Percentiles rank a stretch among this genome's conserved stretches.
These are phyloP conservation scores for Rhea americana DNA, from an alignment of 2,113 vertebrate genomes.

Conservation along the genomic window DNA sequence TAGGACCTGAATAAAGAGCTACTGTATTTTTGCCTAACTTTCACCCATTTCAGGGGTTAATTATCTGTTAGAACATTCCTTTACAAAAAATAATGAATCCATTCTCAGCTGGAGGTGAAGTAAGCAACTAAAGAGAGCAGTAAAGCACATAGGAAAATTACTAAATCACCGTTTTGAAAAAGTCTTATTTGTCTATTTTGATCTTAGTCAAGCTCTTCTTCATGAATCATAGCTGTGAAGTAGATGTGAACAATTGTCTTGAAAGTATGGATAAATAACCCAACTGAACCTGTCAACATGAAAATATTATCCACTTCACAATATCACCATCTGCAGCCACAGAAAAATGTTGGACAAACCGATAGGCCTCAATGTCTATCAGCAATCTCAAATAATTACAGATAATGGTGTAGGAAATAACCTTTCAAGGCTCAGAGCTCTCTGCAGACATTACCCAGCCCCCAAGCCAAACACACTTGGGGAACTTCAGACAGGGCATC, in stretches of 20 bases:
- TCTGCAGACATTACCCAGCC: neutral
- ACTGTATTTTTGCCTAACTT: neutral
- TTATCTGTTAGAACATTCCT: constrained; percentile 5
- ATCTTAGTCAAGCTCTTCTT: constrained; percentile 12
- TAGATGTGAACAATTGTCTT: neutral
- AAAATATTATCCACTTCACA: neutral
- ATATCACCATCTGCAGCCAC: neutral
- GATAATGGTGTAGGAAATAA: neutral
- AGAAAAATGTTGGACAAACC: constrained; percentile 6
- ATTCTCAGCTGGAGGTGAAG: constrained; percentile 13
- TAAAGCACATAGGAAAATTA: constrained; percentile 5
- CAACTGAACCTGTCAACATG: neutral
- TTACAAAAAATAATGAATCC: constrained; percentile 19
- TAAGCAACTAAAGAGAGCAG: neutral
- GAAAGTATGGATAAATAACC: neutral
- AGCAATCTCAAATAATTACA: neutral
- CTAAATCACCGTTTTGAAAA: constrained; percentile 41
- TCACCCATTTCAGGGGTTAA: neutral
- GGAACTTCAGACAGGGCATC: neutral
- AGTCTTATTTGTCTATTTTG: constrained; percentile 18
- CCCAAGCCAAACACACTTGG: neutral
- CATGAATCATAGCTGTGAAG: neutral
- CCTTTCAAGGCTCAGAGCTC: neutral
- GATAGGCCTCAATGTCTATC: neutral
- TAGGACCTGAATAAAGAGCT: neutral